These are phyloP conservation scores for Pyrgus malvae DNA, from an alignment of 2,888 invertebrate species.

Conservation along the genomic window DNA sequence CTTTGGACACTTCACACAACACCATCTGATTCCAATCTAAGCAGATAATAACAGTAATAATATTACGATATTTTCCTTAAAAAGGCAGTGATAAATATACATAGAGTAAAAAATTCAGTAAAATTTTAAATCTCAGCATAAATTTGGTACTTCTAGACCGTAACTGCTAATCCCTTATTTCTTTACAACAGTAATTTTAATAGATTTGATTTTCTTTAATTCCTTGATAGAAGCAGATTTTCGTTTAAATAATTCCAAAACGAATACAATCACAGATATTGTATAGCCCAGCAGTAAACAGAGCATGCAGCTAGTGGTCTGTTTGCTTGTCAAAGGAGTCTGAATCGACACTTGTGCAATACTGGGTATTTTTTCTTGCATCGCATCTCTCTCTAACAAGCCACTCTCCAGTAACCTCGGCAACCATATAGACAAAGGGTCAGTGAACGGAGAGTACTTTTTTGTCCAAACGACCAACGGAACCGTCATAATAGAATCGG, in stretches of 20 bases:
- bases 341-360: constrained; percentile 44
- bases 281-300: constrained; percentile 51
- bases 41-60: no score
- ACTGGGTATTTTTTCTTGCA: constrained; percentile 39
- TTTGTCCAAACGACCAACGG: constrained; percentile 64
- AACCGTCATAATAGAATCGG: constrained; percentile 60
- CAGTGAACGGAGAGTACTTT: constrained; percentile 53
- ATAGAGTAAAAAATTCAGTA: no score
- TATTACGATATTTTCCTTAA: no score
- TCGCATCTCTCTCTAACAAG: constrained; percentile 48
- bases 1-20: no score
- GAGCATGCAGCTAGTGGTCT: constrained; percentile 54
- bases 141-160: no score
- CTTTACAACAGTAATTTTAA: constrained; percentile 16
- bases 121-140: no score
- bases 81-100: no score
- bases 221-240: constrained; percentile 31
- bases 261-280: constrained; percentile 48
- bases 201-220: constrained; percentile 35
- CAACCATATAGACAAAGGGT: constrained; percentile 50
- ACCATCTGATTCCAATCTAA: no score
- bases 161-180: no score
- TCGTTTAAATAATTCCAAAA: constrained; percentile 46
- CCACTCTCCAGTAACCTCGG: constrained; percentile 60
- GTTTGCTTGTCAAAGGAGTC: constrained; percentile 51